A percentile compares a stretch with the other conserved stretches of the same genome.
These are phyloP conservation scores for Spisula solida DNA, from an alignment of 2,888 invertebrate genomes.

Conservation along the genomic window DNA sequence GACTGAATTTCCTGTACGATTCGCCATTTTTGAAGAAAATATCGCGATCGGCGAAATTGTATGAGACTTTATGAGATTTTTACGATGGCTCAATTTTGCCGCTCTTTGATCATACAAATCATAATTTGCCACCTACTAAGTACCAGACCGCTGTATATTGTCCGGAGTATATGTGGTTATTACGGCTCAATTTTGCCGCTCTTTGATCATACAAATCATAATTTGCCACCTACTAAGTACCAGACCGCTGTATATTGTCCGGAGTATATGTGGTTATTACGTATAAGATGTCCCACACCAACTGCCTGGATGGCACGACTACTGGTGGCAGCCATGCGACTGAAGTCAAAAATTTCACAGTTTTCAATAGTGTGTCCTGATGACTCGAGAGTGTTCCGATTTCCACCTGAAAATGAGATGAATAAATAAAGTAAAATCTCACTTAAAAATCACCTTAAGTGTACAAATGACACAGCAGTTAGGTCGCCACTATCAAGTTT, in stretches of 20 bases:
- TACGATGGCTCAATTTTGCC: too few species aligned
- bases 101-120: too few species aligned
- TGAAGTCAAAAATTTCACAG: conserved; percentile 60
- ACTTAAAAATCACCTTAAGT: not conserved
- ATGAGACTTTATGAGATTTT: too few species aligned
- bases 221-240: conserved; percentile 62
- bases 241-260: conserved; percentile 72
- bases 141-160: conserved; percentile 72
- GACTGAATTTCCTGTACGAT: too few species aligned
- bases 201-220: not conserved
- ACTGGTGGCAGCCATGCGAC: conserved; percentile 70
- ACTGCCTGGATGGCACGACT: conserved; percentile 52
- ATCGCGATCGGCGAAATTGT: too few species aligned
- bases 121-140: conserved; percentile 54
- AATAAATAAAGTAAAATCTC: too few species aligned
- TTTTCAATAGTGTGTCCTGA: conserved; percentile 69
- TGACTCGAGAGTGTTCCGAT: conserved; percentile 62
- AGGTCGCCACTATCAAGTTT: too few species aligned
- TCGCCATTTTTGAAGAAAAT: too few species aligned
- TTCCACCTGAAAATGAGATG: conserved; percentile 65
- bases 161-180: too few species aligned
- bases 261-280: conserved; percentile 70
- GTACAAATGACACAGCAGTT: too few species aligned
- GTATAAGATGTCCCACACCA: conserved; percentile 69
- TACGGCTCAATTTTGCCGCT: too few species aligned